Evolutionary conservation across 1,140 invertebrate species (phyloP).

Genomic region (Cherax destructor): DNA sequence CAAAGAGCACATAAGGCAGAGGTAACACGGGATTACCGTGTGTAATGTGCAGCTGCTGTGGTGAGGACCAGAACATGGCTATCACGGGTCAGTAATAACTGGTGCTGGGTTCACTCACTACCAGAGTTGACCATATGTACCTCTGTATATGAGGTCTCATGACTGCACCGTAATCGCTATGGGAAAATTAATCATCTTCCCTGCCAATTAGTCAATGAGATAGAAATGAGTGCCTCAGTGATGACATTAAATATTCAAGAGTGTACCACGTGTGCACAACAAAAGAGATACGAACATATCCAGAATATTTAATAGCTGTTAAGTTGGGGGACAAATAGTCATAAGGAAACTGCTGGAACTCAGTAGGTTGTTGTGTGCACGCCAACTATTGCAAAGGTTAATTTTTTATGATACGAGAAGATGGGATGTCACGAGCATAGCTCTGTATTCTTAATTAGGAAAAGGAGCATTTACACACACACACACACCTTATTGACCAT

Average conservation of each 20-base stretch:
- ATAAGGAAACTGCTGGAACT: too few species aligned
- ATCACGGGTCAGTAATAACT: background rate
- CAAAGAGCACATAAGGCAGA: background rate
- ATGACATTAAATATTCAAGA: background rate
- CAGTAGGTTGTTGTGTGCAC: too few species aligned
- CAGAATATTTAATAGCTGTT: too few species aligned
- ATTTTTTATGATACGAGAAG: too few species aligned
- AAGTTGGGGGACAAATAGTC: too few species aligned
- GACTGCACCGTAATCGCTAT: background rate
- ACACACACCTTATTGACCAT: background rate
- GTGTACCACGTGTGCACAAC: too few species aligned
- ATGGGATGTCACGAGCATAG: too few species aligned
- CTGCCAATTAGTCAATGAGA: background rate
- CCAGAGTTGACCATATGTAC: background rate
- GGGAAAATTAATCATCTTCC: background rate
- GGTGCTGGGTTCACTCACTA: background rate
- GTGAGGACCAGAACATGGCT: background rate
- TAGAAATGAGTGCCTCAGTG: background rate
- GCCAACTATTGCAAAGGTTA: too few species aligned
- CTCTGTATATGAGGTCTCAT: background rate
- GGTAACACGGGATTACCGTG: background rate
- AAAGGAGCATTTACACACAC: background rate
- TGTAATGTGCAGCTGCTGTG: background rate
- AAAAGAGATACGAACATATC: too few species aligned
- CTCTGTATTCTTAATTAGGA: too few species aligned